Base-by-base conservation (phyloP, 2,113 vertebrate species). In the Zonotrichia leucophrys region DNA sequence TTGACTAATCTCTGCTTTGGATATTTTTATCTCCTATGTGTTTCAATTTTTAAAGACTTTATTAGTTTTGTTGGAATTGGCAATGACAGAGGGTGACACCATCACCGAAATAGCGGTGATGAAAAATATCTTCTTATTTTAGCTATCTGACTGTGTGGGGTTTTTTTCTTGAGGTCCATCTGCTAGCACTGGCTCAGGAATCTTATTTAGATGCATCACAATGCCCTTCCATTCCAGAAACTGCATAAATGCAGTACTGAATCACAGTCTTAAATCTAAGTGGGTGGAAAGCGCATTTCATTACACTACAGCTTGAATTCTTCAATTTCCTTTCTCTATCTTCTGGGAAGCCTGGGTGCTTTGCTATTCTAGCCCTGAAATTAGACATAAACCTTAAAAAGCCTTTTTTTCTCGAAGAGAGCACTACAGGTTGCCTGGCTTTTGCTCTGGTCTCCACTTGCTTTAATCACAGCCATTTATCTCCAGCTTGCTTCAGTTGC, bases 151-250 rank as follows among this genome's bases (percentile, higher is more conserved):
- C 80, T 78, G 11, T 52, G 47, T 74, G 55, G 55, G 22, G 15
- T 66, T 94, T 93, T 93, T 85, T 81, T 58, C 44, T 73, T 49
- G 70, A 85, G 70, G 94, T 94, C 95, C 93, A 87, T 96, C 93
- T 97, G 96, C 93, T 95, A 62, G 21, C 62, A 42, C 41, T 94
- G 94, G 87, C 93, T 92, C 91, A 91, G 91, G 79, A 85, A 91
- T 79, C 74, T 85, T 76, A 85, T 96, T 87, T 91, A 92, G 75
- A 89, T 92, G 84, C 87, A 89, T 60, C 3, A 17, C 82, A 75
- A n/a, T 91, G 69, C 73, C 91, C 82, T 92, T 83, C 72, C 60
- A 84, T 87, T 88, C 66, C 82, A 92, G 69, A 83, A 95, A 90
- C 15, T 69, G 85, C 70, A 92, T 95, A 93, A 88, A 93, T 55